Conservation (phyloP, 2,113 vertebrate species). For the Hypomesus transpacificus region DNA sequence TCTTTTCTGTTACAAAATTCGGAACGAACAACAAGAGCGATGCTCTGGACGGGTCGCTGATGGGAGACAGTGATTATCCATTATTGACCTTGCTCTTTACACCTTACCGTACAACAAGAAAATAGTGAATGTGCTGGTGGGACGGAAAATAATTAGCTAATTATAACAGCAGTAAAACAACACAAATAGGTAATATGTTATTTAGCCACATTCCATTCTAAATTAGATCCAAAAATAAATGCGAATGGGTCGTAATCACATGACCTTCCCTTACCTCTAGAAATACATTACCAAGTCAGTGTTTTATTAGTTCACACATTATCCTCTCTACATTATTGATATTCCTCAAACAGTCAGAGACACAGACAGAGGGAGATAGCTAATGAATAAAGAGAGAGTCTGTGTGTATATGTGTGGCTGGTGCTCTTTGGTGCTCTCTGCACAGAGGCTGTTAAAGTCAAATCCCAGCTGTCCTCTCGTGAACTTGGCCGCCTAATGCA, state of each 20-base stretch:
- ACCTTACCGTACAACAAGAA: too few relatives aligned
- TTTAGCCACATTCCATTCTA: too few relatives aligned
- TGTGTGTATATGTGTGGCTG: not conserved
- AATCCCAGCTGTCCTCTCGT: conserved; percentile 35
- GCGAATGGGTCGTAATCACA: conserved; percentile 1
- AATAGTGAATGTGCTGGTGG: too few relatives aligned
- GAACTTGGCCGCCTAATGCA: conserved; percentile 39
- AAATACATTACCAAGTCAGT: not conserved
- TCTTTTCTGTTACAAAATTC: too few relatives aligned
- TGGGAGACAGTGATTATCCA: too few relatives aligned
- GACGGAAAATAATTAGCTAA: too few relatives aligned
- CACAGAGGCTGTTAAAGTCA: conserved; percentile 19
- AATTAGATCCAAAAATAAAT: not conserved
- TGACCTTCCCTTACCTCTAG: not conserved
- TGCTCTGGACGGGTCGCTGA: too few relatives aligned
- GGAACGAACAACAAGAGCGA: too few relatives aligned
- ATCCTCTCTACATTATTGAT: conserved; percentile 34
- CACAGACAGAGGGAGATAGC: not conserved
- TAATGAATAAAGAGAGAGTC: conserved; percentile 10
- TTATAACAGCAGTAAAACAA: too few relatives aligned
- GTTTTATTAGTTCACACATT: conserved; percentile 28
- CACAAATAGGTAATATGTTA: too few relatives aligned
- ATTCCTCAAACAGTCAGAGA: not conserved
- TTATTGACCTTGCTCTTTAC: too few relatives aligned
- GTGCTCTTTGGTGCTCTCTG: not conserved